These are phyloP conservation scores for Ostrea denselamellosa DNA, from an alignment of 1,140 invertebrate species.

Conservation along the genomic window DNA sequence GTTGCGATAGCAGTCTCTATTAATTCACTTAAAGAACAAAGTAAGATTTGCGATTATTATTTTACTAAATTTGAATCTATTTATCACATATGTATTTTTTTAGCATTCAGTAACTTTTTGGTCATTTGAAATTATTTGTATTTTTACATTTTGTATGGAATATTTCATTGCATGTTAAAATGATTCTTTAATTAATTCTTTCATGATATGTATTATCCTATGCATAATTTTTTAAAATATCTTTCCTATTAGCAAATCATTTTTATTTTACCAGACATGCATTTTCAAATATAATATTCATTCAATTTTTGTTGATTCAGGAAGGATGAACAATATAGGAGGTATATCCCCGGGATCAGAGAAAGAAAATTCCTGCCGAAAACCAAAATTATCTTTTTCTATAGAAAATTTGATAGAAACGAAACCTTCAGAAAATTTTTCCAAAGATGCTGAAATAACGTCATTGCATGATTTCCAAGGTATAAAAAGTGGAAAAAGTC, in stretches of 20 bases:
- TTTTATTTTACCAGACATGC: not conserved
- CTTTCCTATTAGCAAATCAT: not conserved
- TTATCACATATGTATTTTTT: not conserved
- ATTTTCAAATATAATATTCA: not conserved
- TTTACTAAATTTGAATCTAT: not conserved
- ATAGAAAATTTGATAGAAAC: slow-evolving; percentile 72
- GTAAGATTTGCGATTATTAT: not conserved
- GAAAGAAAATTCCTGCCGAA: slow-evolving; percentile 49
- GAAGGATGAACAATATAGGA: not conserved
- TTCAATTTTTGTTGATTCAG: not conserved
- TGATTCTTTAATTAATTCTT: not conserved
- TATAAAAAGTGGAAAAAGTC: not conserved
- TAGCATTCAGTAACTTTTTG: not conserved
- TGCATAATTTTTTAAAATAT: not conserved
- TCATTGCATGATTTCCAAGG: not conserved
- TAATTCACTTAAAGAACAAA: not conserved
- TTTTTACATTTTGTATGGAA: not conserved
- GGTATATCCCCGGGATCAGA: slow-evolving; percentile 30
- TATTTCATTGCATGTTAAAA: too few relatives aligned
- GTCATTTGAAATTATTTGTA: not conserved
- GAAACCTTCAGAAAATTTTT: slow-evolving; percentile 35
- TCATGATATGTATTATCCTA: not conserved
- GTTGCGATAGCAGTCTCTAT: not conserved
- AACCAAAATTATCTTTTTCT: slow-evolving; percentile 69
- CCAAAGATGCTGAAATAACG: slow-evolving; percentile 46